phyloP scores from a whole-genome alignment of 2,113 vertebrate genomes.

The Chunga burmeisteri region DNA sequence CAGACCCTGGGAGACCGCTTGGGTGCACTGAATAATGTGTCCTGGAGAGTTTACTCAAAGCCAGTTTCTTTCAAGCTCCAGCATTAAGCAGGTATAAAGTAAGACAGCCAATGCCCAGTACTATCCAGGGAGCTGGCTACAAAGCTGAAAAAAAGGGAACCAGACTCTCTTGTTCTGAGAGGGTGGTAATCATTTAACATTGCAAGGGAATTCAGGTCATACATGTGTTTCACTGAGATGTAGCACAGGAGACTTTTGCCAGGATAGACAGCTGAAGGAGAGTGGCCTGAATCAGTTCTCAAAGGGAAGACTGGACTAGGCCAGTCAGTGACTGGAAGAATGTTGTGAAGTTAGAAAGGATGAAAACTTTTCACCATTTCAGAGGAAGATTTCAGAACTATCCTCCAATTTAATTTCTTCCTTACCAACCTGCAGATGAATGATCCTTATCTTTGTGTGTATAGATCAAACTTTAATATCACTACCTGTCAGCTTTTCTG shows the following conservation, averaged over 20 bases:
- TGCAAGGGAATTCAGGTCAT: not conserved
- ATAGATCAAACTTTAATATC: constrained; percentile 37
- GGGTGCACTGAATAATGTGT: not conserved
- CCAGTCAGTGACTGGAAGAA: not conserved
- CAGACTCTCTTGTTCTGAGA: not conserved
- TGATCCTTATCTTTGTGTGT: not conserved
- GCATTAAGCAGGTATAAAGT: not conserved
- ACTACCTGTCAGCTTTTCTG: not conserved
- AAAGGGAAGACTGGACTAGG: not conserved
- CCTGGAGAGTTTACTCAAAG: not conserved
- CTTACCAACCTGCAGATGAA: constrained; percentile 5
- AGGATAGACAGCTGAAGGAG: not conserved
- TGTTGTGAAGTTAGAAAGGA: not conserved
- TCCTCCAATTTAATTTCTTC: constrained; percentile 9
- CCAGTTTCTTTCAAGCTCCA: not conserved
- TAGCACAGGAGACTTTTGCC: not conserved
- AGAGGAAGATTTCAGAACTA: not conserved
- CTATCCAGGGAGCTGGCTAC: not conserved
- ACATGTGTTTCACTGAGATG: not conserved
- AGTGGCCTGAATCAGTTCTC: not conserved
- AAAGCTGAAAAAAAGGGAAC: not conserved
- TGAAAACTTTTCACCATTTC: not conserved
- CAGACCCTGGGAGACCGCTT: not conserved
- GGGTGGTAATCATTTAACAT: not conserved
- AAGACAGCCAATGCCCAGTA: not conserved